Conservation (phyloP, 2,888 invertebrate species). For the Cotesia congregata region DNA sequence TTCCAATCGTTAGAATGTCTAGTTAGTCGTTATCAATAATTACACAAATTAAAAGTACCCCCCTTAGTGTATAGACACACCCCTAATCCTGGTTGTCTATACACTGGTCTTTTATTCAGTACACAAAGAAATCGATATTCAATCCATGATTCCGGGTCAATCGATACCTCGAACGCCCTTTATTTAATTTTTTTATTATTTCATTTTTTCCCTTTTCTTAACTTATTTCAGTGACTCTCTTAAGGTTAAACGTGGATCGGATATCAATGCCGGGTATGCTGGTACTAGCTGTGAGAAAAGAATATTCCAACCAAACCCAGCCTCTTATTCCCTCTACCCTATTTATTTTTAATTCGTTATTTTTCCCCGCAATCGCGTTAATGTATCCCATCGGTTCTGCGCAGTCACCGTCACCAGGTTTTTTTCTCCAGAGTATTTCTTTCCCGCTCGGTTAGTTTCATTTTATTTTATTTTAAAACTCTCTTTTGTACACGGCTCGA, state of each 20-base stretch:
- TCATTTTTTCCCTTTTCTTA: neutral
- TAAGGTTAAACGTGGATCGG: slow-evolving; percentile 40
- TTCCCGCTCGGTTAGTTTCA: slow-evolving; percentile 5
- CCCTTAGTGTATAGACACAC: slow-evolving; percentile 17
- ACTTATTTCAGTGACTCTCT: slow-evolving; percentile 5
- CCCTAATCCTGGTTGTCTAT: neutral
- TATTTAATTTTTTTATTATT: slow-evolving; percentile 15
- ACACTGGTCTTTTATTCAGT: neutral
- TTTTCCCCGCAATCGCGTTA: slow-evolving; percentile 25
- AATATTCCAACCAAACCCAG: neutral
- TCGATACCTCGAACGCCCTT: slow-evolving; percentile 21
- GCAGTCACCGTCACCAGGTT: slow-evolving; percentile 37
- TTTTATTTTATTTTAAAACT: neutral
- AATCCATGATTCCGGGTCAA: slow-evolving; percentile 36
- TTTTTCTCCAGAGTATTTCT: slow-evolving; percentile 41
- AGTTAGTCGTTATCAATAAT: slow-evolving; percentile 50
- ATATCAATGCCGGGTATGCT: slow-evolving; percentile 21
- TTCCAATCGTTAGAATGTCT: neutral
- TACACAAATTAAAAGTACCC: slow-evolving; percentile 58
- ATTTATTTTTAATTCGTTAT: slow-evolving; percentile 11
- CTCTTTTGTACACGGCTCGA: slow-evolving; percentile 41
- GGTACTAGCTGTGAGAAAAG: neutral
- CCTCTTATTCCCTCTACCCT: neutral
- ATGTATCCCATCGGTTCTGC: slow-evolving; percentile 37
- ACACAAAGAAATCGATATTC: slow-evolving; percentile 32